Evolutionary conservation across 2,888 invertebrate genomes (phyloP).

Genomic region (Chirona hameri): DNA sequence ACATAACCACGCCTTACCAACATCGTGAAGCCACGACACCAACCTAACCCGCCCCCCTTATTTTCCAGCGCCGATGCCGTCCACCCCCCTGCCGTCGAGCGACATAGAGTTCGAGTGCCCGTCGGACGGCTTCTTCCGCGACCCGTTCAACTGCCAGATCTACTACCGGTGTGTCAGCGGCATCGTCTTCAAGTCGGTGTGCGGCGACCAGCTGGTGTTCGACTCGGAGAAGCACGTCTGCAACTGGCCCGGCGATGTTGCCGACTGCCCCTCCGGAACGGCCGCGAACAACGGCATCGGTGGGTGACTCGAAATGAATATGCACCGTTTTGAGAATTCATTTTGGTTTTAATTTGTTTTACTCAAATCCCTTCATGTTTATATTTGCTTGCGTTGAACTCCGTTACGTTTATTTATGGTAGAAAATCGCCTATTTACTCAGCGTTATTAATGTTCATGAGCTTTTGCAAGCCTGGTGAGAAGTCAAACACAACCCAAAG

Average conservation of each 20-base stretch:
- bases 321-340: too few species aligned
- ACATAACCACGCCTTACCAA: too few species aligned
- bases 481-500: too few species aligned
- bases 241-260: conserved; percentile 45
- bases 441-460: too few species aligned
- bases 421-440: too few species aligned
- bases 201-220: conserved; percentile 45
- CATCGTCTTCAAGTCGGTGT: conserved; percentile 43
- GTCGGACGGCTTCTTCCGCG: conserved; percentile 42
- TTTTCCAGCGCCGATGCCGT: background rate
- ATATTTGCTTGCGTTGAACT: too few species aligned
- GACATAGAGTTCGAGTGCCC: background rate
- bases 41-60: background rate
- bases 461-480: too few species aligned
- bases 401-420: too few species aligned
- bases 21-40: too few species aligned
- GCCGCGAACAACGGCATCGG: background rate
- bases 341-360: too few species aligned
- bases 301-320: too few species aligned
- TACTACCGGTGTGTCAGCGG: conserved; percentile 45
- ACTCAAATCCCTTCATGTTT: too few species aligned
- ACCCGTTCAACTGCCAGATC: conserved; percentile 42
- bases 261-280: conserved; percentile 39
- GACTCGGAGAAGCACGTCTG: conserved; percentile 44
- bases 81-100: background rate